A percentile compares a stretch with the other conserved stretches of the same genome.
Evolutionary conservation across 2,888 invertebrate genomes (phyloP).

Genomic region (Paralinhomoeus sp.): DNA sequence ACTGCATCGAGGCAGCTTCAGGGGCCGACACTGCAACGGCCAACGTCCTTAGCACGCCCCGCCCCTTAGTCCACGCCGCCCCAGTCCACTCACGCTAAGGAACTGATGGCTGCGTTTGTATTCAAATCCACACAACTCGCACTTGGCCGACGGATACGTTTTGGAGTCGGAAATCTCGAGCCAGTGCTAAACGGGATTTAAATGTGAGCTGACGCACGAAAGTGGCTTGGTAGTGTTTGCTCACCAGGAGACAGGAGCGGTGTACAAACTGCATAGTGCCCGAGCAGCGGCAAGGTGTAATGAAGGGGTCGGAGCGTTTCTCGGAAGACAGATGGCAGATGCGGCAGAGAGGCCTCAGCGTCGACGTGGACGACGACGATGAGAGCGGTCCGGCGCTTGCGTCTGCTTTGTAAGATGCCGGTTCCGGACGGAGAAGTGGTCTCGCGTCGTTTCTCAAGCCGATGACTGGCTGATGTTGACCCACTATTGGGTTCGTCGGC

Average conservation of each 20-base stretch:
- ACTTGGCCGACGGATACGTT: conserved; percentile 31
- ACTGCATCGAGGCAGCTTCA: conserved; percentile 31
- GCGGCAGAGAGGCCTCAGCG: conserved; percentile 28
- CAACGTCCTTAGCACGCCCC: no score
- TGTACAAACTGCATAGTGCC: conserved; percentile 35
- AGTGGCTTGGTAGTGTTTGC: no score
- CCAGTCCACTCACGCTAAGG: no score
- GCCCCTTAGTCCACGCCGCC: no score
- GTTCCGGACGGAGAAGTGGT: not conserved
- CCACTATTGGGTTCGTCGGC: not conserved
- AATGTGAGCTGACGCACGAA: no score
- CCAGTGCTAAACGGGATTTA: conserved; percentile 30
- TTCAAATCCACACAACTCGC: conserved; percentile 35
- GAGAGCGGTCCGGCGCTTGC: not conserved
- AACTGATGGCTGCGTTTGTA: conserved; percentile 33
- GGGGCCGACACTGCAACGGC: conserved; percentile 28
- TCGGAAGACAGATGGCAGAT: conserved; percentile 32
- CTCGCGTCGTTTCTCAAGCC: not conserved
- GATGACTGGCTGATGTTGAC: not conserved
- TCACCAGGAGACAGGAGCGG: conserved; percentile 32
- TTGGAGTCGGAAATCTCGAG: conserved; percentile 32
- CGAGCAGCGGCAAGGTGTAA: conserved; percentile 35
- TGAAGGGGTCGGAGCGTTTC: conserved; percentile 25
- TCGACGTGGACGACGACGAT: conserved; percentile 3
- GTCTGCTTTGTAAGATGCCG: not conserved